Conservation (phyloP, 2,797 vertebrate species). For the Falco peregrinus region DNA sequence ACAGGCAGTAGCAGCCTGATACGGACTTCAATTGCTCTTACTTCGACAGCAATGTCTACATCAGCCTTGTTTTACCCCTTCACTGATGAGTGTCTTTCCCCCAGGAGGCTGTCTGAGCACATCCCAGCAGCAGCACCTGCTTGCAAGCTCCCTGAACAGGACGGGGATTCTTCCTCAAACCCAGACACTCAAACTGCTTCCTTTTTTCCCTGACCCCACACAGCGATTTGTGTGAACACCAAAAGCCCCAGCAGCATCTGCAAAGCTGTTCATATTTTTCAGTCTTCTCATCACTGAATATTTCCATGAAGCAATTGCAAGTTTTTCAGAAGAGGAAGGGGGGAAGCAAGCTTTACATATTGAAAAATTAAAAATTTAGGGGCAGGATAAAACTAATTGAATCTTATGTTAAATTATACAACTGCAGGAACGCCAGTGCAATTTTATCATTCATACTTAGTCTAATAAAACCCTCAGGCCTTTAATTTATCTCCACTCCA, state of each 20-base stretch:
- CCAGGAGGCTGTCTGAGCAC: background rate
- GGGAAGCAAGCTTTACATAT: background rate
- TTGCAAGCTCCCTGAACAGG: background rate
- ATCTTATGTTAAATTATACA: constrained; percentile 5
- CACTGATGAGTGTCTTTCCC: background rate
- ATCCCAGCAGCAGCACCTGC: background rate
- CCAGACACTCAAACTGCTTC: background rate
- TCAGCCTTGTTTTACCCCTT: background rate
- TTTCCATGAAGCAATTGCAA: background rate
- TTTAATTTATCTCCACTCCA: constrained; percentile 9
- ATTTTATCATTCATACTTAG: constrained; percentile 23
- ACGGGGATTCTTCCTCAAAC: background rate
- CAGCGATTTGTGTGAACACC: background rate
- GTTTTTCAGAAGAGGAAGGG: background rate
- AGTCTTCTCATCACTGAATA: background rate
- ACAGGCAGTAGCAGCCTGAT: background rate
- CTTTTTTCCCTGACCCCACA: background rate
- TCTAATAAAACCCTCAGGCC: constrained; percentile 8
- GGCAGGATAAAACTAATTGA: constrained; percentile 16
- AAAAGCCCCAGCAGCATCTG: background rate
- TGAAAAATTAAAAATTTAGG: constrained; percentile 44
- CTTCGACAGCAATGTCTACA: background rate
- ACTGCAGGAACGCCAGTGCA: background rate
- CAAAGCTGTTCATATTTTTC: background rate
- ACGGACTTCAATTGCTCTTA: background rate